A percentile compares a stretch with the other conserved stretches of the same genome.
Evolutionary conservation across 2,888 invertebrate genomes (phyloP).

Genomic region (Spatulosminthurus flaviceps): DNA sequence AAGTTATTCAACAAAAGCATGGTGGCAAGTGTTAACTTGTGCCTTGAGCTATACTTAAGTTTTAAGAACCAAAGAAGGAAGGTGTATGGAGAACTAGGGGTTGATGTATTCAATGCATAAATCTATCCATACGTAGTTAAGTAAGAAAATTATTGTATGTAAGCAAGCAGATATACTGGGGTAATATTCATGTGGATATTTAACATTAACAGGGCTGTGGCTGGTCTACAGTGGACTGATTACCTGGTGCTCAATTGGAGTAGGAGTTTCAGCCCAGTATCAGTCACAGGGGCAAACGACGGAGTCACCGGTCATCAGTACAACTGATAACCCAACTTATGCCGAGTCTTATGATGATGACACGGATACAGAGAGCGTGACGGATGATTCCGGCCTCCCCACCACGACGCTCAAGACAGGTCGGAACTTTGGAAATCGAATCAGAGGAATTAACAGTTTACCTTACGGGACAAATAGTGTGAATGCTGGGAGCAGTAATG

Average conservation of each 20-base stretch:
- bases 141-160: too few relatives aligned
- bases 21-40: too few relatives aligned
- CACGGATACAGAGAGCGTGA: constrained; percentile 29
- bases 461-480: constrained; percentile 41
- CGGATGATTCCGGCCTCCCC: constrained; percentile 26
- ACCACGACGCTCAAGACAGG: constrained; percentile 15
- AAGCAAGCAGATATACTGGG: too few relatives aligned
- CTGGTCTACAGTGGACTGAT: constrained; percentile 37
- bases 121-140: background rate
- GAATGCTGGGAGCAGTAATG: constrained; percentile 10
- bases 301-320: background rate
- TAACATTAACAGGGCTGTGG: constrained; percentile 42
- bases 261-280: background rate
- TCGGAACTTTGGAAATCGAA: constrained; percentile 40
- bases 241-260: constrained; percentile 23
- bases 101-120: background rate
- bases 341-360: constrained; percentile 6
- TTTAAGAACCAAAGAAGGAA: too few relatives aligned
- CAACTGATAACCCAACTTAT: constrained; percentile 16
- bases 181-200: background rate
- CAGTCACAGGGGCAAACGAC: background rate
- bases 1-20: too few relatives aligned
- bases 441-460: constrained; percentile 43
- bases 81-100: too few relatives aligned
- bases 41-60: too few relatives aligned